Evolutionary conservation across 1,140 invertebrate species (phyloP), one percentile per base, ranked within the genome.

Genomic region (Cardiocondyla obscurior): DNA sequence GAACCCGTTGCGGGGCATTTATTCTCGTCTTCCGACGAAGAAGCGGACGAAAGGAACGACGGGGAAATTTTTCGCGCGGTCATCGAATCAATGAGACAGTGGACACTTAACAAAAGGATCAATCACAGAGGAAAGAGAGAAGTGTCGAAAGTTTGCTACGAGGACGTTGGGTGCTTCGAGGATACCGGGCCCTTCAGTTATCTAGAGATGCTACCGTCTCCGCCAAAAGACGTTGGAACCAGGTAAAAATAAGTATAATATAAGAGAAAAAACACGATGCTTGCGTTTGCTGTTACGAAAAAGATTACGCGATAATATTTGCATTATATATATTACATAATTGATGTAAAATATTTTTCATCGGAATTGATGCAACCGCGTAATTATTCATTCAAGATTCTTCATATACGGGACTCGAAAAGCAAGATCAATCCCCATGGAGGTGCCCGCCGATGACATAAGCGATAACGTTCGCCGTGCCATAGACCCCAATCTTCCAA

Each of bases 121-220:
- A 72, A 88, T 39, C 90, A 90, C 44, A 91, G 92, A 91, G 93
- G 92, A 3, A 96, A 96, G 91, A 93, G 96, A 82, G 96, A 96
- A 12, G 95, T 96, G 16, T 96, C 96, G 60, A 96, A 96, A 10
- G 96, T 98, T 0, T 99, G 98, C 91, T 99, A 99, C 91, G 96
- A 96, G 2, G 97, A 98, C 70, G 95, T 99, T n/a, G 98, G 98
- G 5, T 99, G 98, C 90, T 99, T 99, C 93, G 97, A 97, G 86
- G 97, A 98, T 86, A 96, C 97, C 1, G 97, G 97, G 0, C 97
- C 98, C 0, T 99, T 98, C 92, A 97, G 97, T 77, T 99, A 99
- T 91, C 92, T 99, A 86, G 97, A 98, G 92, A 97, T 98, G 94
- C 92, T 98, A 14, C 98, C 98, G 2, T 96, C 97, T 44, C 94